Evolutionary conservation across 2,113 vertebrate genomes (phyloP), one percentile per base, ranked within the genome.

Genomic region (Ameiurus melas): DNA sequence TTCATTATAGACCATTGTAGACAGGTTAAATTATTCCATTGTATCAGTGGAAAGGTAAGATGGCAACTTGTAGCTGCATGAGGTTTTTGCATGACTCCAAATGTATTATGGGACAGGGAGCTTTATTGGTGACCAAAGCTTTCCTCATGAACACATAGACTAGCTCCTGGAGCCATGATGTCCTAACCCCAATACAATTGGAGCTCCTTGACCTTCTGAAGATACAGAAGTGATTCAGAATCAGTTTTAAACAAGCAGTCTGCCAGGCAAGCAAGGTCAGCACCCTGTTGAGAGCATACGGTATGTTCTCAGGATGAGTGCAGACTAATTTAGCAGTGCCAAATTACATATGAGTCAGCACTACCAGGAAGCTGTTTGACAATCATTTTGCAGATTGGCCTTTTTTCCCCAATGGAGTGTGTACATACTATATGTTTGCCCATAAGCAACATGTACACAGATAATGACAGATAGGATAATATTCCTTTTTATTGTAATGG

Each of bases 281-380:
- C 89, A 90, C 87, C 92, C 39, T 0, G 85, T 93, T 93, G 7
- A 57, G 83, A 89, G 93, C 89, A 14, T 30, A 9, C 79, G 12
- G 8, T 84, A 90, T 92, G 92, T 94, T 93, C 92, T 92, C 87
- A 92, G 90, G 88, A 85, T 86, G 79, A 91, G 85, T 85, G 84
- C 86, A 93, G 89, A 91, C 81, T 86, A 89, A 70, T 91, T 89
- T 89, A 86, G 87, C 47, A 36, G 19, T 57, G 80, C 87, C 90
- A 73, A 91, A 68, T 36, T 90, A 89, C 47, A 85, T 83, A 62
- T 73, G 27, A 90, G 39, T 75, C 86, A 78, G 51, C 36, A 78
- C 55, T 77, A 78, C 58, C 55, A 81, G 20, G 51, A 66, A 85
- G 70, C 12, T 6, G 66, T 66, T 71, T 66, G 47, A 51, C 47